Conservation (phyloP, 2,113 vertebrate species). For the Hydrolagus affinis region DNA sequence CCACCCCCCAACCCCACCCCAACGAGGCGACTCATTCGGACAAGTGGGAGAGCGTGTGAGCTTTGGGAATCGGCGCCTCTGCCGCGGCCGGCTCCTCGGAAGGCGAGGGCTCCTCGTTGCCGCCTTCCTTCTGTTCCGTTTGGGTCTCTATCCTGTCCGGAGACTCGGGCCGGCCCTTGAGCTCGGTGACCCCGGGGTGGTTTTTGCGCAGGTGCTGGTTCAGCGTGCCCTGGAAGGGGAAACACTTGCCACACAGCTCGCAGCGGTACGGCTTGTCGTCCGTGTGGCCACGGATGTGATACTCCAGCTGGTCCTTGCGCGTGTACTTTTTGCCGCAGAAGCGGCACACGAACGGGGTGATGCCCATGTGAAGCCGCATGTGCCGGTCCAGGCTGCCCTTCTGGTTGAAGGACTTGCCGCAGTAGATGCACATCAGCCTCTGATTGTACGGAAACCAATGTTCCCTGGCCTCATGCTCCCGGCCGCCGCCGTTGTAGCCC, state of each 20-base stretch:
- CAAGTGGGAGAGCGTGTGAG: background rate
- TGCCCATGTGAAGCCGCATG: slow-evolving; percentile 97
- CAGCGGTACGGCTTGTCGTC: slow-evolving; percentile 98
- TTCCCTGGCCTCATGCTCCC: slow-evolving; percentile 74
- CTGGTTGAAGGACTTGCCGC: slow-evolving; percentile 97
- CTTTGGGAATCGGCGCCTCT: slow-evolving; percentile 49
- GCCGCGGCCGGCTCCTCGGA: slow-evolving; percentile 70
- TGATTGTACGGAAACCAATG: slow-evolving; percentile 94
- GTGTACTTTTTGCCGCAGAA: slow-evolving; percentile 98
- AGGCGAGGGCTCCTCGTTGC: slow-evolving; percentile 59
- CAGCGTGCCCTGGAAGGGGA: slow-evolving; percentile 96
- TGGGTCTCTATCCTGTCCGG: slow-evolving; percentile 75
- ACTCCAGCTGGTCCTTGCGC: slow-evolving; percentile 94
- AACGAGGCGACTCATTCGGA: slow-evolving; percentile 4
- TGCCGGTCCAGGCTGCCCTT: slow-evolving; percentile 96
- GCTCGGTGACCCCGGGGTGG: slow-evolving; percentile 73
- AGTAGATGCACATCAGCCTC: slow-evolving; percentile 93
- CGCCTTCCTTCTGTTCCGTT: slow-evolving; percentile 62
- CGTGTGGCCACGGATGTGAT: slow-evolving; percentile 96
- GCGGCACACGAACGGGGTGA: slow-evolving; percentile 96
- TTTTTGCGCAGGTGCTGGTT: slow-evolving; percentile 98
- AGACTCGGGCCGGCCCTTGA: slow-evolving; percentile 72
- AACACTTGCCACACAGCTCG: slow-evolving; percentile 96
- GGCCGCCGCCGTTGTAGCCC: slow-evolving; percentile 69
- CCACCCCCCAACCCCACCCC: too few species aligned